Percentiles rank a stretch among this genome's conserved stretches.
phyloP scores from a whole-genome alignment of 1,140 invertebrate species.

The Drosophila sechellia region DNA sequence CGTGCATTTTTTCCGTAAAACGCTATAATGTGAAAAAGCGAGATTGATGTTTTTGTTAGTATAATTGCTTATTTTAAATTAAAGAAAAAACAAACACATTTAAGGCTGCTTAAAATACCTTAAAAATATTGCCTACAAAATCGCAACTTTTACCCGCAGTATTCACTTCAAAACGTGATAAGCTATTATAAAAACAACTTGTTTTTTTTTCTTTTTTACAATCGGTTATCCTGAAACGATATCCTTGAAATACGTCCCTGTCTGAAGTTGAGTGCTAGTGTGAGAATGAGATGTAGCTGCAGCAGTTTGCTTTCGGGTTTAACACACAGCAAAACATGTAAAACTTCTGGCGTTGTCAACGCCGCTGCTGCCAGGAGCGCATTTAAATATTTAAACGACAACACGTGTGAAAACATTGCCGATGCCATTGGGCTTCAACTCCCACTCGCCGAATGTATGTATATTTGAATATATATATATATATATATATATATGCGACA shows the following conservation, averaged over 20 bases:
- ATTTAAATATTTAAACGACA: constrained; percentile 81
- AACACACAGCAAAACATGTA: constrained; percentile 77
- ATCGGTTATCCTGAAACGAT: background rate
- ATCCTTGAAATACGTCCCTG: constrained; percentile 2
- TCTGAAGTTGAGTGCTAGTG: background rate
- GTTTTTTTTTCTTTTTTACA: too few species aligned
- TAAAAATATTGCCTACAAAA: too few species aligned
- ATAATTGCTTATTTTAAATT: too few species aligned
- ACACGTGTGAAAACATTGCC: constrained; percentile 79
- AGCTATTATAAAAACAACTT: too few species aligned
- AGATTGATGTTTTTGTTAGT: too few species aligned
- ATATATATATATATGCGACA: background rate
- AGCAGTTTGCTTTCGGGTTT: constrained; percentile 77
- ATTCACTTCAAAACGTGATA: too few species aligned
- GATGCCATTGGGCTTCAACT: constrained; percentile 59
- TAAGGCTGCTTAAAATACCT: too few species aligned
- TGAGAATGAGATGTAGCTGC: constrained; percentile 47
- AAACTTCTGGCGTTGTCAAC: constrained; percentile 67
- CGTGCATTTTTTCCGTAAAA: too few species aligned
- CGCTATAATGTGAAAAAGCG: too few species aligned
- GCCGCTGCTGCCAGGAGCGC: constrained; percentile 69
- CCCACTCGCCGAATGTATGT: background rate
- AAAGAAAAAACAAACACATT: too few species aligned
- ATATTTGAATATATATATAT: background rate
- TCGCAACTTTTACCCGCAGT: too few species aligned